Percentiles rank a stretch among this genome's conserved stretches.
These are phyloP conservation scores for Phrynocephalus versicolor DNA, from an alignment of 2,113 vertebrate genomes.

Conservation along the genomic window DNA sequence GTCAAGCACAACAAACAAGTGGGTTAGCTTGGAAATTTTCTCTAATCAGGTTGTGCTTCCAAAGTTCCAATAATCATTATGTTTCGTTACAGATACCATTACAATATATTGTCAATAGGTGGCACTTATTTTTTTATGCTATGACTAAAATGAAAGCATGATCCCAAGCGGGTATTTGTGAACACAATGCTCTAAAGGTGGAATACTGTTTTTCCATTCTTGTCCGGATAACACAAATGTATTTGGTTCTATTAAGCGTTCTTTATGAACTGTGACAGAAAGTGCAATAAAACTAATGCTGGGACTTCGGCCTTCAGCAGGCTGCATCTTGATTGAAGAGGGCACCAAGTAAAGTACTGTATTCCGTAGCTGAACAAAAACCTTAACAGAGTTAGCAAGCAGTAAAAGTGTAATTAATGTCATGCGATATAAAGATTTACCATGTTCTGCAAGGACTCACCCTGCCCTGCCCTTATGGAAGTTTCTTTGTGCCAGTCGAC, in stretches of 20 bases:
- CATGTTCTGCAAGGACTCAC: constrained; percentile 56
- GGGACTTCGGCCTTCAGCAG: constrained; percentile 35
- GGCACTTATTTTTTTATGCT: neutral
- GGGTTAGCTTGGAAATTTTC: fast-evolving
- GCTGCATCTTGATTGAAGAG: constrained; percentile 39
- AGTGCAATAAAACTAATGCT: constrained; percentile 24
- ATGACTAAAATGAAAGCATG: neutral
- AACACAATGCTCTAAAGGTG: constrained; percentile 14
- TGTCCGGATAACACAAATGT: neutral
- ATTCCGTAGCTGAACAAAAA: constrained; percentile 31
- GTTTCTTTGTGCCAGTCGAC: neutral
- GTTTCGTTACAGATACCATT: neutral
- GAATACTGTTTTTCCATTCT: constrained; percentile 15
- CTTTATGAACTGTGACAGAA: constrained; percentile 47
- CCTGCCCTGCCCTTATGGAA: constrained; percentile 37
- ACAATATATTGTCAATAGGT: fast-evolving
- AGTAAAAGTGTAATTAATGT: constrained; percentile 60
- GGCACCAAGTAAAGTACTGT: constrained; percentile 34
- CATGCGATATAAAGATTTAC: constrained; percentile 57
- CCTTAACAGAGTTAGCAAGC: constrained; percentile 51
- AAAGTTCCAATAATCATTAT: neutral
- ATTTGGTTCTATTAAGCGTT: constrained; percentile 27
- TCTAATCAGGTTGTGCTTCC: too few relatives aligned
- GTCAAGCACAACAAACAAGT: neutral
- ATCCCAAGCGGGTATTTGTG: neutral